Base-by-base conservation (phyloP, 2,888 invertebrate species). In the Ischnus inquisitorius region DNA sequence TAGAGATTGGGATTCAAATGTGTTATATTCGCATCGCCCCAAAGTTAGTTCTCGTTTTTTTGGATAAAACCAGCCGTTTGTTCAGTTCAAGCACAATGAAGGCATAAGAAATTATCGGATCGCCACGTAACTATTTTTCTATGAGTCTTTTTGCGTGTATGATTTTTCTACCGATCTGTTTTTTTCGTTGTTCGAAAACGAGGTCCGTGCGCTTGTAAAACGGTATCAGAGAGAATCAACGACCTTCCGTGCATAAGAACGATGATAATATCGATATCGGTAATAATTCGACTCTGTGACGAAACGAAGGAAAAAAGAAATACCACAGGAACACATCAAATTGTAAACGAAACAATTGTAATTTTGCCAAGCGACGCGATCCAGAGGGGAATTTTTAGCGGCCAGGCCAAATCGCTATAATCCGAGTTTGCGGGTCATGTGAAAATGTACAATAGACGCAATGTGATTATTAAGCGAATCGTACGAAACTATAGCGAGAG, bases 371-470 rank as follows among this genome's bases (percentile, higher is more conserved):
- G 46, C 39, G 48, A 34, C 48, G 67, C 34, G 57, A 34, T n/a
- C 22, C n/a, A 62, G 48, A 41, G 28, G 28, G 34, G 39, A 78
- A 60, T 28, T 65, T 34, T 34, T 34, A 34, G 34, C 34, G 46
- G 78, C 71, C 86, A 87, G 86, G 88, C 85, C 86, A 87, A 88
- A 87, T 88, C 83, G 86, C 87, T 86, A 68, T 78, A 86, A 89
- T 90, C 89, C 88, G 88, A 90, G 88, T 89, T 90, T 90, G 90
- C 89, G 89, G 87, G 87, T 88, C 87, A 87, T 89, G 89, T 90
- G 89, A 88, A 91, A 90, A 91, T 93, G 92, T 93, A 92, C 91
- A 92, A 92, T 92, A 93, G 91, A 91, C 86, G 90, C 90, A 91
- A 92, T 92, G 92, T 92, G 91, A 92, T 92, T 90, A 90, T 89